Evolutionary conservation across 2,797 vertebrate genomes (phyloP), one percentile per base, ranked within the genome.

Genomic region (Prunella strophiata): DNA sequence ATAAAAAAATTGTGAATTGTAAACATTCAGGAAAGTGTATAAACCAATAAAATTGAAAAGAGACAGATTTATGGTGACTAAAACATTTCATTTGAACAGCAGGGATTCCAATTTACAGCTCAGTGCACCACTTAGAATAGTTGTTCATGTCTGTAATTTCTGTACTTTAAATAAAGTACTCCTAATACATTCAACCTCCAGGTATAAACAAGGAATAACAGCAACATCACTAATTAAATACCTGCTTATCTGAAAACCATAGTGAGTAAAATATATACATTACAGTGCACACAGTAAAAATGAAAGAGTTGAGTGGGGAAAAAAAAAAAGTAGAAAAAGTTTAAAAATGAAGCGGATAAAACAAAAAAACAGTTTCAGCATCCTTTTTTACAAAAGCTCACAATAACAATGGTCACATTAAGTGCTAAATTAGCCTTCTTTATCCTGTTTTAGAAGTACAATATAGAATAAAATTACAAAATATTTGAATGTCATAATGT

Each of bases 51-150:
- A 94, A 90, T 27, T 9, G 42, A 85, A 90, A 90, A 85, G 7
- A 8, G 13, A 17, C 13, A 90, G 45, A 92, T 81, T 90, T 81
- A 78, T 38, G 23, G 43, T 54, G 62, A 88, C 66, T 91, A 73
- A 70, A 93, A 57, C 30, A 84, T 2, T 6, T 13, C 3, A 91
- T 78, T 93, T 94, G n/a, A 83, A 85, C 72, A 88, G 70, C 76
- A 91, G 38, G 55, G 29, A 78, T 73, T 84, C 79, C 70, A 92
- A 81, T 89, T 92, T 85, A 75, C 76, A 73, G 66, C 34, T 86
- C 51, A 73, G 9, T 48, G 61, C 5, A 73, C n/a, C 9, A 91
- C 23, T 50, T 16, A 58, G 48, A 93, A 85, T 0, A 0, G 30
- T 34, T 92, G 43, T 47, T 94, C 36, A 38, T n/a, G 47, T 34